Evolutionary conservation across 2,797 vertebrate genomes (phyloP).

Genomic region (Dipus sagitta): DNA sequence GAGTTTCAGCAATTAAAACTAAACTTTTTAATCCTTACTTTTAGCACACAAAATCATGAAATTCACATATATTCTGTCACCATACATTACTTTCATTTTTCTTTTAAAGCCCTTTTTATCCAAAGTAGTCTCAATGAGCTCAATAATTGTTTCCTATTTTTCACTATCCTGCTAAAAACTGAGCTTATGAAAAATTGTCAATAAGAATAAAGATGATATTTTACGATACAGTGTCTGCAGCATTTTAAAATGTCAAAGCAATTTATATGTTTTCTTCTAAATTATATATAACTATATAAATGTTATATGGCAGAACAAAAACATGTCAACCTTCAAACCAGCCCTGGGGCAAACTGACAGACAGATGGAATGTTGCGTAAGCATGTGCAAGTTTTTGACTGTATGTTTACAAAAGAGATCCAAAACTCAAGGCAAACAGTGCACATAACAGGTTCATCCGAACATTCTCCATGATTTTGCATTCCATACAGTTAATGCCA

Average conservation of each 20-base stretch:
- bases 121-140: slow-evolving; percentile 1
- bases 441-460: background rate
- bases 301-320: slow-evolving; percentile 15
- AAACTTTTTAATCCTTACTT: background rate
- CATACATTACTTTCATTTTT: slow-evolving; percentile 35
- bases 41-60: slow-evolving; percentile 4
- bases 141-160: background rate
- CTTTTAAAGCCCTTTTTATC: background rate
- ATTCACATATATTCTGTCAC: background rate
- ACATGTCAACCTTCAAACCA: background rate
- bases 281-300: slow-evolving; percentile 29
- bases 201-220: slow-evolving; percentile 44
- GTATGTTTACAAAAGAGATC: background rate
- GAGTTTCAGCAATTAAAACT: background rate
- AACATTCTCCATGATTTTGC: background rate
- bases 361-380: background rate
- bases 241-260: slow-evolving; percentile 61
- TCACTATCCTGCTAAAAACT: background rate
- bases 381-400: slow-evolving; percentile 1
- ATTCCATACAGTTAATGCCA: background rate
- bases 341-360: background rate
- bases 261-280: slow-evolving; percentile 40
- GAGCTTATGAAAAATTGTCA: slow-evolving; percentile 1
- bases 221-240: background rate
- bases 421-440: slow-evolving; percentile 43